Percentiles rank a stretch among this genome's conserved stretches.
These are phyloP conservation scores for Malurus leucopterus DNA, from an alignment of 2,797 vertebrate species.

Conservation along the genomic window DNA sequence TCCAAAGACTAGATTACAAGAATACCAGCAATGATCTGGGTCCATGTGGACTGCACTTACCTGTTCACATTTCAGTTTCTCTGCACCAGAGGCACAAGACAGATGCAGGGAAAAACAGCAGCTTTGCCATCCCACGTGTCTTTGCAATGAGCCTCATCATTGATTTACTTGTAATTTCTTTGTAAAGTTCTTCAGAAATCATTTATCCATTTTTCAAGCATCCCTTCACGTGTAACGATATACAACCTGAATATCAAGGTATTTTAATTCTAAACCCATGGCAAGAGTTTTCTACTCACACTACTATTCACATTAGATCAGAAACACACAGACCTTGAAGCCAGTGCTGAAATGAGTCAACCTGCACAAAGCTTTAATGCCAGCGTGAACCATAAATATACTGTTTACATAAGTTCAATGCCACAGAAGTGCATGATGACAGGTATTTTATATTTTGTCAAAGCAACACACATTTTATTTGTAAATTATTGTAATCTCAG, in stretches of 20 bases:
- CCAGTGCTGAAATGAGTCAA: not conserved
- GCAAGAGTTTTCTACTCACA: not conserved
- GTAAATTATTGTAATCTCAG: not conserved
- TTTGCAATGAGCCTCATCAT: slow-evolving; percentile 10
- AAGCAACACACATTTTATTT: not conserved
- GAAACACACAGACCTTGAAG: not conserved
- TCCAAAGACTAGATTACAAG: not conserved
- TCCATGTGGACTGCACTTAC: not conserved
- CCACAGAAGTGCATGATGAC: not conserved
- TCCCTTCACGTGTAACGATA: not conserved
- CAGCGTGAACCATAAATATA: not conserved
- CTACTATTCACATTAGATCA: not conserved
- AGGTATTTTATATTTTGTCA: not conserved
- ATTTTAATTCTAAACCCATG: not conserved
- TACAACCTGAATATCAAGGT: not conserved
- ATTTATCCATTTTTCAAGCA: not conserved
- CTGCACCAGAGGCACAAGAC: not conserved
- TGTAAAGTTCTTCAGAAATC: slow-evolving; percentile 1
- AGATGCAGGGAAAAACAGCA: not conserved
- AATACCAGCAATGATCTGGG: not conserved
- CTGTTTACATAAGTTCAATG: not conserved
- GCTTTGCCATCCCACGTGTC: not conserved
- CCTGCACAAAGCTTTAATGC: not conserved
- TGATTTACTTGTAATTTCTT: slow-evolving; percentile 8
- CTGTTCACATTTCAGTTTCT: not conserved